Evolutionary conservation across 2,797 vertebrate species (phyloP).

Genomic region (Vultur gryphus): DNA sequence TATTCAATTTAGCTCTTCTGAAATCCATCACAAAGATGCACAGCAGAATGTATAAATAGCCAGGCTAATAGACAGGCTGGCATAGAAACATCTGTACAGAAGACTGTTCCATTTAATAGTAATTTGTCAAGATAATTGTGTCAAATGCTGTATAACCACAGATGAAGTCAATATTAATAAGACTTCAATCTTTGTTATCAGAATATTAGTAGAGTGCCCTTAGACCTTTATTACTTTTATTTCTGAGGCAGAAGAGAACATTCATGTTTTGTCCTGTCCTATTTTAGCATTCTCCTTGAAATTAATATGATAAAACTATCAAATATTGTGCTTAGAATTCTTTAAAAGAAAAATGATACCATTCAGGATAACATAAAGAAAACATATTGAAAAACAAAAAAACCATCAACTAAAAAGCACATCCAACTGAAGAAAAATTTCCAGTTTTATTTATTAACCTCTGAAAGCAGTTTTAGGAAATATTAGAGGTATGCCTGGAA

Average conservation of each 20-base stretch:
- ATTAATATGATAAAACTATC: neutral
- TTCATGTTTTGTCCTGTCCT: neutral
- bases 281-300: neutral
- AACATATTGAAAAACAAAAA: neutral
- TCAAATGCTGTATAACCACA: slow-evolving; percentile 19
- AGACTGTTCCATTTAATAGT: neutral
- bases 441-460: neutral
- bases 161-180: slow-evolving; percentile 37
- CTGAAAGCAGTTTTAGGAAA: neutral
- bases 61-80: neutral
- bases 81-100: neutral
- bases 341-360: neutral
- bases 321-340: neutral
- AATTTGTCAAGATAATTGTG: slow-evolving; percentile 37
- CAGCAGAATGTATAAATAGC: slow-evolving; percentile 21
- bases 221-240: neutral
- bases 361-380: neutral
- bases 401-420: neutral
- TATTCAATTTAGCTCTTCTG: slow-evolving; percentile 25
- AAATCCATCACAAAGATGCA: slow-evolving; percentile 31
- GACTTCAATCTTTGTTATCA: slow-evolving; percentile 2
- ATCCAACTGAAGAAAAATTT: neutral
- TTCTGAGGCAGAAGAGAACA: neutral
- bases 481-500: neutral
- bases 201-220: neutral